Percentiles rank a stretch among this genome's conserved stretches.
Evolutionary conservation across 2,797 vertebrate genomes (phyloP).

Genomic region (Acipenser oxyrinchus): DNA sequence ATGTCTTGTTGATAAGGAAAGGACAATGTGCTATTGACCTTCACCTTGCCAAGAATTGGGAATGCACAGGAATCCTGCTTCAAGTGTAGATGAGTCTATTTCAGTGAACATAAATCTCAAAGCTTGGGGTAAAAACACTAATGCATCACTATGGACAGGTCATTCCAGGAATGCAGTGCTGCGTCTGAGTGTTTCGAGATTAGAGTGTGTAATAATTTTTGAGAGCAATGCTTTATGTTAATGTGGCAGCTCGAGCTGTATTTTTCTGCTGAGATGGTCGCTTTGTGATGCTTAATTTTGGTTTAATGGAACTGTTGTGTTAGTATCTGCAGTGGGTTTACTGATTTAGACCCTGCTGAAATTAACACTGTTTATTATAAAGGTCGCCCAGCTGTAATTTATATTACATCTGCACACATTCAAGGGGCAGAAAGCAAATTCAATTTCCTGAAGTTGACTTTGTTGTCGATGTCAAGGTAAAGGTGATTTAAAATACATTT

Average conservation of each 20-base stretch:
- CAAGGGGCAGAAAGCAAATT: slow-evolving; percentile 24
- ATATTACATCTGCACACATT: slow-evolving; percentile 30
- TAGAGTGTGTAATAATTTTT: slow-evolving; percentile 71
- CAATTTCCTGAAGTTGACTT: neutral
- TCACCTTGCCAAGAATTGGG: slow-evolving; percentile 37
- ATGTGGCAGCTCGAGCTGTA: slow-evolving; percentile 61
- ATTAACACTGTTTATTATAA: slow-evolving; percentile 51
- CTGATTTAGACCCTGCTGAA: slow-evolving; percentile 51
- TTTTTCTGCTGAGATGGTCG: slow-evolving; percentile 68
- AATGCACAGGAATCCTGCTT: slow-evolving; percentile 32
- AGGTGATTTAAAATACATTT: neutral
- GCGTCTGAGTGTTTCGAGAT: slow-evolving; percentile 72
- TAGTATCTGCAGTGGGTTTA: slow-evolving; percentile 52
- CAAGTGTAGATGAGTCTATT: slow-evolving; percentile 32
- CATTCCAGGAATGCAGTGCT: slow-evolving; percentile 61
- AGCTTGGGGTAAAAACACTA: slow-evolving; percentile 44
- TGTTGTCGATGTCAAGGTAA: neutral
- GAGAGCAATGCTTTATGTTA: slow-evolving; percentile 74
- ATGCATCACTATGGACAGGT: slow-evolving; percentile 72
- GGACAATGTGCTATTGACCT: slow-evolving; percentile 53
- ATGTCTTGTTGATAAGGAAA: slow-evolving; percentile 41
- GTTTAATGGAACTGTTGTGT: slow-evolving; percentile 57
- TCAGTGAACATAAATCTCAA: slow-evolving; percentile 44
- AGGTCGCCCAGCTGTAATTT: slow-evolving; percentile 49
- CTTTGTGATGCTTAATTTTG: slow-evolving; percentile 67